Evolutionary conservation across 2,797 vertebrate genomes (phyloP), one percentile per base, ranked within the genome.

Genomic region (Merluccius polli): DNA sequence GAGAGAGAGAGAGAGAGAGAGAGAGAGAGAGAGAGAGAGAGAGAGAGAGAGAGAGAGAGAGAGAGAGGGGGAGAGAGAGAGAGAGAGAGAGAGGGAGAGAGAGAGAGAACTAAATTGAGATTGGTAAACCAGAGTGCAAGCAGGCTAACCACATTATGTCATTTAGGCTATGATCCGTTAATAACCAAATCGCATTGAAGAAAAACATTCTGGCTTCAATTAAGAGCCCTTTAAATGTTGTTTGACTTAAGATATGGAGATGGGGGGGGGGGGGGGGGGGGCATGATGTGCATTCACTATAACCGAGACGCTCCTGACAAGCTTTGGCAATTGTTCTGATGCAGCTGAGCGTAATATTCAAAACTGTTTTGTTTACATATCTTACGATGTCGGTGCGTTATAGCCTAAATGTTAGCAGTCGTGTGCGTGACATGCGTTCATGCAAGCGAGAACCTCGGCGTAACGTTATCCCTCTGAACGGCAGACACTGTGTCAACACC

Each of bases 131-230:
- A 91, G 84, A 88, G 84, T 71, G 77, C n/a, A 63, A 90, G 89
- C 89, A 87, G 79, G 76, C 77, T 78, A 82, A 90, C 91, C 91
- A 88, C 88, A 93, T 93, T 89, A 92, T 92, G 89, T 92, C 90
- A 92, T 88, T 85, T 71, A 78, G 78, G 69, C 84, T 91, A 90
- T 87, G 84, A 91, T 90, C 88, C 87, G 85, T 90, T 91, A 91
- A 92, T 90, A 90, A 88, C 88, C 89, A 87, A 91, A 89, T 90
- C 81, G 74, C 84, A 85, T 78, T 73, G 78, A 86, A 87, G 79
- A 81, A 89, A 91, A 88, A 91, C 81, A 88, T 73, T 88, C 87
- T 90, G 90, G 73, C 87, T 91, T 86, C 81, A 88, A 89, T 91
- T 89, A 85, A 72, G 75, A 78, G 36, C 80, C 73, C 36, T 38